Conservation (phyloP, 2,888 invertebrate species). For the Philaethria dido region DNA sequence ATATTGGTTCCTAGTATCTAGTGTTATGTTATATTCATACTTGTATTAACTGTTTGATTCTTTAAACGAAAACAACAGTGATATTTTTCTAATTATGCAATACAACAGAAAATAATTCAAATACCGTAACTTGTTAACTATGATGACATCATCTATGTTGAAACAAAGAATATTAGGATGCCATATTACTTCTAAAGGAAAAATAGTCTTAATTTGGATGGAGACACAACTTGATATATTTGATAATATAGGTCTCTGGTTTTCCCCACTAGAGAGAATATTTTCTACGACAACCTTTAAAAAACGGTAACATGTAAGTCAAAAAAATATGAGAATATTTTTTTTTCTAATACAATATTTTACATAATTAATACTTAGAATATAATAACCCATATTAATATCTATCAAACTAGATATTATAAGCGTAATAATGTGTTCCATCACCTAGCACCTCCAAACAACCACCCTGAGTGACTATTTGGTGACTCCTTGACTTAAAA, state of each 20-base stretch:
- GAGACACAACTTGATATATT: background rate
- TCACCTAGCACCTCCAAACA: no score
- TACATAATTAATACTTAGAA: no score
- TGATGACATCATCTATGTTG: constrained; percentile 3
- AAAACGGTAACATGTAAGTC: background rate
- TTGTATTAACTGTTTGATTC: background rate
- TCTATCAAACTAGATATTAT: no score
- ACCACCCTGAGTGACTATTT: no score
- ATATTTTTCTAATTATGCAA: background rate
- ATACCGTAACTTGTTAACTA: constrained; percentile 23
- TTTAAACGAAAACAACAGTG: background rate
- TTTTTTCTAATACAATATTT: no score
- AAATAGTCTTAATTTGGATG: constrained; percentile 2
- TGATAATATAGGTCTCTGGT: background rate
- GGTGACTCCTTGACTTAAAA: no score
- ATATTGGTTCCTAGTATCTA: constrained; percentile 4
- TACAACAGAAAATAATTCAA: background rate
- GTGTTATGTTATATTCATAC: background rate
- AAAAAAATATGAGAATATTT: background rate
- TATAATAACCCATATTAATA: no score
- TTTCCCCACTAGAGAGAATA: background rate
- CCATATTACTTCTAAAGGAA: constrained; percentile 22
- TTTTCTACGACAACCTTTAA: background rate
- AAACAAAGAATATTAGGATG: constrained; percentile 16
- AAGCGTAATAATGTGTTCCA: no score